Evolutionary conservation across 1,140 invertebrate species (phyloP), one percentile per base, ranked within the genome.

Genomic region (Lethrus apterus): DNA sequence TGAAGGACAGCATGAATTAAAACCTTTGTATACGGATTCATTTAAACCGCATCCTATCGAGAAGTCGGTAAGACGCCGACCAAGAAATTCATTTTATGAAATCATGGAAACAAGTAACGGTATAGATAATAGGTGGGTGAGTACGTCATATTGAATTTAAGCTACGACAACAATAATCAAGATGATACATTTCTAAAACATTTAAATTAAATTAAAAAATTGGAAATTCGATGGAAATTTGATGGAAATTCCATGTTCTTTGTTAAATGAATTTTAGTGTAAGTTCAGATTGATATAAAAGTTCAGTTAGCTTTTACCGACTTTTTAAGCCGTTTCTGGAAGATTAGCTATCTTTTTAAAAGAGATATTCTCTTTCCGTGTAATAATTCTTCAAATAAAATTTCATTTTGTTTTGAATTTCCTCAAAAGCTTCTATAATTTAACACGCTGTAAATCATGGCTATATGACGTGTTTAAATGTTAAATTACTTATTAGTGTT

Each of bases 11-110:
- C 24, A 44, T 10, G 52, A 53, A 8, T 44, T 55, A 8, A 36
- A 48, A 9, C 46, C 52, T 8, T 38, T 51, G 13, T 57, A 59
- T 31, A 44, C 47, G 11, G 55, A 55, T n/a, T 46, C 43, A n/a
- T 57, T 41, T 19, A 31, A 11, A 13, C 24, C 43, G 38, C 21
- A 51, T 47, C 45, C 48, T 5, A 17, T 52, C n/a, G 29, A 50
- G 20, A 46, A 33, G 5, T 23, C 36, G 18, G 34, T 23, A 5
- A 36, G 34, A 24, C 18, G 15, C 9, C 29, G 18, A 21, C 41
- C 35, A 7, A 18, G 29, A 23, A 33, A 18, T 26, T 30, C 14
- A 15, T 30, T 38, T 18, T 24, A 35, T 24, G 42, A 49, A 31
- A 41, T 44, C 17, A 50, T 40, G 48, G 43, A 50, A 46, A 44